These are phyloP conservation scores for Acanthis flammea DNA, from an alignment of 2,797 vertebrate species.

Conservation along the genomic window DNA sequence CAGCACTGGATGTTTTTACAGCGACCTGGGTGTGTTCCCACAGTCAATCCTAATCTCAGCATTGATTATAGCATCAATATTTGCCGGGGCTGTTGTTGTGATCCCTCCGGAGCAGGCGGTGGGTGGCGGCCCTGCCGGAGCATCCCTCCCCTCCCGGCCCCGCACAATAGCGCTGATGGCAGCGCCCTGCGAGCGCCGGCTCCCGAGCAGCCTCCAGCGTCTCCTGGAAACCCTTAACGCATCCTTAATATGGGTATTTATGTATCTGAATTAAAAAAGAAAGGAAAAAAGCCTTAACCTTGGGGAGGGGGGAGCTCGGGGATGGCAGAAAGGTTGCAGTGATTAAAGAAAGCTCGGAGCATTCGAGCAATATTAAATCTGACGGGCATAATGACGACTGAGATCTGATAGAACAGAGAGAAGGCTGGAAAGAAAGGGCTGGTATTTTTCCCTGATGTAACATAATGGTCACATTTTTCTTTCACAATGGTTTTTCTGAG, in stretches of 20 bases:
- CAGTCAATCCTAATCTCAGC: not conserved
- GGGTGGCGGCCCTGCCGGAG: not conserved
- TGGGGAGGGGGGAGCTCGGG: conserved; percentile 52
- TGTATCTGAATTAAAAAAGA: conserved; percentile 67
- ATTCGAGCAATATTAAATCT: conserved; percentile 77
- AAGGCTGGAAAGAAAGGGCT: conserved; percentile 79
- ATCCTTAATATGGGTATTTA: conserved; percentile 68
- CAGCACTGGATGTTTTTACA: not conserved
- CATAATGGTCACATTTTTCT: conserved; percentile 86
- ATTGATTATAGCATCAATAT: conserved; percentile 45
- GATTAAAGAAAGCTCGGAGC: conserved; percentile 79
- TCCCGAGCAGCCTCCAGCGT: conserved; percentile 50
- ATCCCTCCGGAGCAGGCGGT: not conserved
- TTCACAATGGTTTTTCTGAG: conserved; percentile 83
- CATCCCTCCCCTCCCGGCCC: not conserved
- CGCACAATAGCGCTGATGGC: conserved; percentile 52
- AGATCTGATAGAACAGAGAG: conserved; percentile 79
- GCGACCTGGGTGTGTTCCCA: not conserved
- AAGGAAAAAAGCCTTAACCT: conserved; percentile 60
- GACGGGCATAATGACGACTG: conserved; percentile 77
- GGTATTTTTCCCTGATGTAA: conserved; percentile 82
- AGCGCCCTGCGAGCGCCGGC: conserved; percentile 24
- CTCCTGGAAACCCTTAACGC: conserved; percentile 76
- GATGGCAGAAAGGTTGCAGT: conserved; percentile 71
- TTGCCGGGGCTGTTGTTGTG: conserved; percentile 20